Conservation (phyloP, 2,888 invertebrate species). For the Pyrgus malvae region DNA sequence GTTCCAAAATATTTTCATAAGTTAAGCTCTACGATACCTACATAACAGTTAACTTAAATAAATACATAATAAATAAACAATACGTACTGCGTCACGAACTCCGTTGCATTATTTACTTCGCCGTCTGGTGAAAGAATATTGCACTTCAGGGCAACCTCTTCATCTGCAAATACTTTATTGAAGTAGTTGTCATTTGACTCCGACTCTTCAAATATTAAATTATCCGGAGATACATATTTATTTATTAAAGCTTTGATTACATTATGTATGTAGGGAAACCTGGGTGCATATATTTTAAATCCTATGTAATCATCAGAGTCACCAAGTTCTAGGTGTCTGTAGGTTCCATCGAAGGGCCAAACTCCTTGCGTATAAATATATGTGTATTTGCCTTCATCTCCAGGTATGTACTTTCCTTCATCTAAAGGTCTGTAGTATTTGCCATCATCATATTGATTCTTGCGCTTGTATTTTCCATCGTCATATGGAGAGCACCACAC, state of each 20-base stretch:
- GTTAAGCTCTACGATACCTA: too few species aligned
- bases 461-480: constrained; percentile 59
- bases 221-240: constrained; percentile 59
- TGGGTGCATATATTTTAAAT: constrained; percentile 56
- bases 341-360: constrained; percentile 40
- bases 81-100: constrained; percentile 66
- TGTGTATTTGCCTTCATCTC: constrained; percentile 51
- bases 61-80: constrained; percentile 17
- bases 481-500: constrained; percentile 54
- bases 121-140: constrained; percentile 50
- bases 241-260: constrained; percentile 57
- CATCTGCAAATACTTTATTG: constrained; percentile 53
- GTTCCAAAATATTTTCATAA: too few species aligned
- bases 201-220: constrained; percentile 48
- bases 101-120: constrained; percentile 41
- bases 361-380: constrained; percentile 42
- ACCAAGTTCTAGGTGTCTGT: constrained; percentile 37
- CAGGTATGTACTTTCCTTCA: constrained; percentile 79
- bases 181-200: constrained; percentile 49
- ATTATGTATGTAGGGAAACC: constrained; percentile 64
- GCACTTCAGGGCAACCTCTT: constrained; percentile 63
- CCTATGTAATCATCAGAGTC: constrained; percentile 58
- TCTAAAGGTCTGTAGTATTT: constrained; percentile 64
- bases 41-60: not conserved
- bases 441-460: constrained; percentile 61